Evolutionary conservation across 2,888 invertebrate genomes (phyloP), one percentile per base, ranked within the genome.

Genomic region (Rambutsinella grinnellia): DNA sequence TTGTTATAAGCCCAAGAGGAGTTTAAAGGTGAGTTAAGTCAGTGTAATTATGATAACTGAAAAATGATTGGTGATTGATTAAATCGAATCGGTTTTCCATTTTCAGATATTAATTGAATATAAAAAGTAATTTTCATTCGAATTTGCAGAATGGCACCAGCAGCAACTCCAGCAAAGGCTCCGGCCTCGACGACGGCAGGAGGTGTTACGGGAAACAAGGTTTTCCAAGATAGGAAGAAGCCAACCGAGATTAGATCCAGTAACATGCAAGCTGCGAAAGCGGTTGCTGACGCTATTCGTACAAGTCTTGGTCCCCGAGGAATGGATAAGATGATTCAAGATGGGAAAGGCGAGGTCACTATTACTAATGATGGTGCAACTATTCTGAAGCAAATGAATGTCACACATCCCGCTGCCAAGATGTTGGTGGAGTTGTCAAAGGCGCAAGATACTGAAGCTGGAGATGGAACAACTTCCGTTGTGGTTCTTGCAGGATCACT

Each of bases 361-460:
- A 94, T 98, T 49, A 99, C 99, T 54, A 99, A 99, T 86, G 99
- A 99, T 88, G 99, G 99, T 24, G 99, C 99, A n/a, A 99, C 99
- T 0, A 99, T 99, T 85, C 89, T 99, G 83, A 96, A 97, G 87
- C 90, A 95, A 88, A 99, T 99, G 99, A 99, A 99, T 86, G 96
- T 99, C 5, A 97, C 99, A 27, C 98, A 99, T 87, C 95, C 98
- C 90, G 96, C 99, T 84, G 99, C 97, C 46, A 99, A 98, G 87
- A 89, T 99, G 61, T 92, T 99, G 91, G 99, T 99, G 24, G 97
- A 99, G 86, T 88, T 99, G 75, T 97, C 97, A 26, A 97, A 99
- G 87, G 97, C 98, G 70, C 99, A 99, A 87, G 99, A 99, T 87
- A 97, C 99, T 88, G 99, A 99, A 89, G 98, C 99, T 85, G 99